Evolutionary conservation across 2,888 invertebrate genomes (phyloP), one percentile per base, ranked within the genome.

Genomic region (Cenopis cana): DNA sequence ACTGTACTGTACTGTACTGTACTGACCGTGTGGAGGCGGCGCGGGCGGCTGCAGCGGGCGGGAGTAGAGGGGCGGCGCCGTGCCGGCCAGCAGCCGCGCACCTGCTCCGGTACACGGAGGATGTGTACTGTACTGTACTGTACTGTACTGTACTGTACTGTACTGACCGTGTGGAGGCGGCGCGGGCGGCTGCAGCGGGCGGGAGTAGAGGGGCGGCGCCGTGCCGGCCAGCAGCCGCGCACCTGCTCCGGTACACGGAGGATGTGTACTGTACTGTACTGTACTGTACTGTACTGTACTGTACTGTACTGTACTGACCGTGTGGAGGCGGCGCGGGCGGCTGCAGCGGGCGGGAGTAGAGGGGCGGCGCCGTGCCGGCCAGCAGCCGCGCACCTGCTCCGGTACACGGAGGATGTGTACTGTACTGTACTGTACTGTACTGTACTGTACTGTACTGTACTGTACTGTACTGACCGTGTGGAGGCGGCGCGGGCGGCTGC

Each of bases 281-380:
- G n/a, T n/a, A n/a, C n/a, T n/a, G n/a, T n/a, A n/a, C n/a, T n/a
- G n/a, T n/a, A n/a, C n/a, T n/a, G n/a, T n/a, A n/a, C n/a, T n/a
- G n/a, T n/a, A n/a, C n/a, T n/a, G n/a, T n/a, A n/a, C n/a, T n/a
- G 18, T 56, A 50, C 49, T 38, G 38, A 86, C 60, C 66, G 20
- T 46, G 50, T 1, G 56, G 14, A 5, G 29, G 54, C 24, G 29
- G 29, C 54, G 24, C 14, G 8, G 54, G 29, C 55, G 24, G 55
- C 29, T 9, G 55, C 18, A 18, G 18, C 50, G 18, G 50, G 18
- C 50, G 50, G 18, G 17, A 8, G 50, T 17, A 50, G 9, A 50
- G 50, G n/a, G 93, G 88, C 10, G 96, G 95, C 78, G 96, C 90
- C 3, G 95, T 14, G 24, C 12, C 54, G 20, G 24, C 29, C 29